A percentile compares a stretch with the other conserved stretches of the same genome.
These are phyloP conservation scores for Microcebus ravelobensis DNA, from an alignment of 2,113 vertebrate species.

Conservation along the genomic window DNA sequence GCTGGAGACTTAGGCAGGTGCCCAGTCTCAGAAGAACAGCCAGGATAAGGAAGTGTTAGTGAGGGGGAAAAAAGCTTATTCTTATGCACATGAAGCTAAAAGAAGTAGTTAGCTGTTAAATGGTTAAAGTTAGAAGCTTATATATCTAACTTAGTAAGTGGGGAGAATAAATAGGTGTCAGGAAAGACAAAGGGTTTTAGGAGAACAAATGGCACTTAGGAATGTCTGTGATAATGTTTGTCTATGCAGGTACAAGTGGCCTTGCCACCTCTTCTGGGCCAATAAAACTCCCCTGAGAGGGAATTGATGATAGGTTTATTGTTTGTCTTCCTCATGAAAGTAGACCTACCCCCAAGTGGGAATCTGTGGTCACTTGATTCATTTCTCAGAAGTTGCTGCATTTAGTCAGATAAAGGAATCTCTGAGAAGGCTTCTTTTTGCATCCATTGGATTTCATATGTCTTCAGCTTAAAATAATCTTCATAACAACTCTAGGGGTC, in stretches of 20 bases:
- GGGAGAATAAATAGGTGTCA: not conserved
- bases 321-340: not conserved
- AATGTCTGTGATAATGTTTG: not conserved
- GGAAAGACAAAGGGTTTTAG: not conserved
- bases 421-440: not conserved
- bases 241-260: not conserved
- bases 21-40: not conserved
- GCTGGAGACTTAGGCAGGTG: not conserved
- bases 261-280: not conserved
- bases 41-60: too few species aligned
- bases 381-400: not conserved
- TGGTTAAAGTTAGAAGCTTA: not conserved
- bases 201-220: not conserved
- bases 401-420: not conserved
- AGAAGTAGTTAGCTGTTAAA: not conserved
- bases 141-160: not conserved
- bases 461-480: not conserved
- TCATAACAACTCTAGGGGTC: not conserved
- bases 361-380: not conserved
- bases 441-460: not conserved
- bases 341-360: not conserved
- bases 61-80: not conserved
- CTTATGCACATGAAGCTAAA: too few species aligned
- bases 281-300: not conserved
- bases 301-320: too few species aligned